A percentile compares a stretch with the other conserved stretches of the same genome.
Evolutionary conservation across 2,113 vertebrate species (phyloP).

Genomic region (Hiodon tergisus): DNA sequence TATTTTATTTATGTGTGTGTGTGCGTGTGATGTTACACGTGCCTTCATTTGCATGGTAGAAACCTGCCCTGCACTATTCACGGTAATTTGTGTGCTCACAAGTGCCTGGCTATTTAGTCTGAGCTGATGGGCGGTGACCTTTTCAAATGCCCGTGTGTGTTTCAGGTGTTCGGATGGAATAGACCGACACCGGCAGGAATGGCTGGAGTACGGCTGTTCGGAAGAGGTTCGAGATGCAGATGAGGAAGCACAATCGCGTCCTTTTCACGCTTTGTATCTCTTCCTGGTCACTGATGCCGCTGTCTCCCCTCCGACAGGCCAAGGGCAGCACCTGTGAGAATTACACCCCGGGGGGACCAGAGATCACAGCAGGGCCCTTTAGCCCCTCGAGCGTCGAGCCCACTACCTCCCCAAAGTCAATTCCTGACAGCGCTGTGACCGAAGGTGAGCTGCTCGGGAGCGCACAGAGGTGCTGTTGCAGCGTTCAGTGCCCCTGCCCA

Average conservation of each 20-base stretch:
- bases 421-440: constrained; percentile 62
- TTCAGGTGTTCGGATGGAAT: constrained; percentile 89
- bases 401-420: constrained; percentile 49
- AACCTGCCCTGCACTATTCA: background rate
- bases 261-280: background rate
- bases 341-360: constrained; percentile 53
- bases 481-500: background rate
- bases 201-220: constrained; percentile 80
- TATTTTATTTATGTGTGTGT: constrained; percentile 22
- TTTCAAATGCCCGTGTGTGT: constrained; percentile 17
- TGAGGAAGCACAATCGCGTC: too few relatives aligned
- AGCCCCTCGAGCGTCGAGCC: constrained; percentile 49
- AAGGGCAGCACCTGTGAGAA: constrained; percentile 73
- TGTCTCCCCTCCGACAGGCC: constrained; percentile 43
- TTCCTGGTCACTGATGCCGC: background rate
- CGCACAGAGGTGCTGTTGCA: background rate
- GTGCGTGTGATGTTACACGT: background rate
- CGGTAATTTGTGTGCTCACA: background rate
- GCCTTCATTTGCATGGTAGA: background rate
- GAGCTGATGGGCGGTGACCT: too few relatives aligned
- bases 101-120: background rate
- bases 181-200: constrained; percentile 84
- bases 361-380: constrained; percentile 46
- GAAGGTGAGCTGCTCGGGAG: constrained; percentile 62
- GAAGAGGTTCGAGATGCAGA: constrained; percentile 66